A percentile compares a stretch with the other conserved stretches of the same genome.
Evolutionary conservation across 2,888 invertebrate species (phyloP).

Genomic region (Cephus pulcher): DNA sequence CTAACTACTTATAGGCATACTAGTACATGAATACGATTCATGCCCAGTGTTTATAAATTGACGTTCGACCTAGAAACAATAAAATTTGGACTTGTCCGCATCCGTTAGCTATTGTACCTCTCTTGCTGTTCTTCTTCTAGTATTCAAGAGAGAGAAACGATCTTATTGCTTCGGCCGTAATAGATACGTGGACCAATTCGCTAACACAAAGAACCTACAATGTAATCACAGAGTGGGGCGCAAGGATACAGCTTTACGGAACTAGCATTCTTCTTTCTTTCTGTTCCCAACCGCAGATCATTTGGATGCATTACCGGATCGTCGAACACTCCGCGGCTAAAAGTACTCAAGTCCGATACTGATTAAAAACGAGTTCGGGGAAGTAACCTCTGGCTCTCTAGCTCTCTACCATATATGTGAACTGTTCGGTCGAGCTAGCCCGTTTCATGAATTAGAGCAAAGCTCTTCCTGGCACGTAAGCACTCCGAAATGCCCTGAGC

Average conservation of each 20-base stretch:
- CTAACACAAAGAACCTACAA: neutral
- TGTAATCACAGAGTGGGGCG: too few relatives aligned
- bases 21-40: neutral
- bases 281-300: neutral
- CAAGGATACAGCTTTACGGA: neutral
- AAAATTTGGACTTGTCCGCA: too few relatives aligned
- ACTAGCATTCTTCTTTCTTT: neutral
- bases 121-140: neutral
- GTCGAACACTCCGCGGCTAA: neutral
- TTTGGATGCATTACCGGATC: neutral
- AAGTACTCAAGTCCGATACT: neutral
- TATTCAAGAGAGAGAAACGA: neutral
- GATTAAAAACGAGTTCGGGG: constrained; percentile 3
- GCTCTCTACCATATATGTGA: neutral
- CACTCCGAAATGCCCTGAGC: neutral
- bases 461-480: neutral
- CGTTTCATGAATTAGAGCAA: neutral
- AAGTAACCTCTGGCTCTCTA: neutral
- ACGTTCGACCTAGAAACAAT: neutral
- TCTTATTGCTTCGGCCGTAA: neutral
- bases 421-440: neutral
- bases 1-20: neutral
- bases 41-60: neutral
- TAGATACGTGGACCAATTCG: neutral
- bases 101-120: neutral